A percentile compares a stretch with the other conserved stretches of the same genome.
These are phyloP conservation scores for Phylloscopus collybita DNA, from an alignment of 2,797 vertebrate genomes.

Conservation along the genomic window DNA sequence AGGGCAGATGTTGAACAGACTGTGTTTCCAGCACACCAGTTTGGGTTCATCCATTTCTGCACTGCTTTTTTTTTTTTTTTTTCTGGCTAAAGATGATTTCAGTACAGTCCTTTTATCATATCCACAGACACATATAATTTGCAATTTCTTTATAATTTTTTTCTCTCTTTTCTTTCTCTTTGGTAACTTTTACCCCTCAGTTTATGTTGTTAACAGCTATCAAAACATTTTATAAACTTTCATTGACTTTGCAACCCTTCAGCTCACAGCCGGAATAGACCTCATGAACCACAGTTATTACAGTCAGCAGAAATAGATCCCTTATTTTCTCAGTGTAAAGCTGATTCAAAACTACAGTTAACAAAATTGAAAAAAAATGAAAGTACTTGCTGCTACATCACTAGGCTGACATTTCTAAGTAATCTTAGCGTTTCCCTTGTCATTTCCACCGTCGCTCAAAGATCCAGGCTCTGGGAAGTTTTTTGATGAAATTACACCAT, in stretches of 20 bases:
- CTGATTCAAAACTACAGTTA: conserved; percentile 39
- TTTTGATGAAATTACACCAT: neutral
- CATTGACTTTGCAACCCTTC: conserved; percentile 9
- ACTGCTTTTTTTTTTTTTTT: neutral
- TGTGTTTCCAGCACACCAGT: neutral
- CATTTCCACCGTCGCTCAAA: neutral
- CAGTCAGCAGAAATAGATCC: neutral
- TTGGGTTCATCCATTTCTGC: neutral
- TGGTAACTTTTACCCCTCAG: neutral
- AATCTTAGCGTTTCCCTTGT: neutral
- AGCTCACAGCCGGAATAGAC: neutral
- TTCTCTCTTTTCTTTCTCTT: neutral
- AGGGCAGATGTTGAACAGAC: neutral
- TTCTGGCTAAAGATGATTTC: neutral
- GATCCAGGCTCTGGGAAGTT: neutral
- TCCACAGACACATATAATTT: neutral
- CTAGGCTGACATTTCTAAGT: conserved; percentile 50
- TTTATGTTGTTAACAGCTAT: conserved; percentile 7
- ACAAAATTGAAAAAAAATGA: conserved; percentile 29
- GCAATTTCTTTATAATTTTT: neutral
- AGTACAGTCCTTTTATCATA: neutral
- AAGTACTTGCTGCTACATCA: neutral
- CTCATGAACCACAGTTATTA: conserved; percentile 38
- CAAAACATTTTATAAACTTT: conserved; percentile 17
- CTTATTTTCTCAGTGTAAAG: conserved; percentile 53